Base-by-base conservation (phyloP, 2,888 invertebrate genomes). In the Lacanobia wlatinum region DNA sequence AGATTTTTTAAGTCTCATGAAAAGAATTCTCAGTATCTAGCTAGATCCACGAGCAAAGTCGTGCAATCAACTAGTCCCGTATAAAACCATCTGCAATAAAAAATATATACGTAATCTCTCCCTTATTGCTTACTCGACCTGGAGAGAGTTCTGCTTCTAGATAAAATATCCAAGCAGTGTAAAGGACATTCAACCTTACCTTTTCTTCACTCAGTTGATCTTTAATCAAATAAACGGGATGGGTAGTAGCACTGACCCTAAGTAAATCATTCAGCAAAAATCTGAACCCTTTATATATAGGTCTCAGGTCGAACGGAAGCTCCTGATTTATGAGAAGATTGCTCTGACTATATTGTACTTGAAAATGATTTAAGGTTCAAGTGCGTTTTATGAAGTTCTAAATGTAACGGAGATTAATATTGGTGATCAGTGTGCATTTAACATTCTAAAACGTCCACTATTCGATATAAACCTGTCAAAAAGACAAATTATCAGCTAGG, bases 201-300 rank as follows among this genome's bases (percentile, higher is more conserved):
- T 76, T 81, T 81, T 78, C 82, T 81, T 55, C 63, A 58, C 63
- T 76, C 59, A 67, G 82, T 62, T 78, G 77, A 76, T 81, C 76
- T 81, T 75, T 81, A 67, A 81, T 81, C 68, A 76, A 78, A 78
- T 78, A 81, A 76, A 80, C 50, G 60, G 46, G 62, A 80, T 76
- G 52, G 73, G 28, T 58, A 28, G 23, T 50, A 55, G 23, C 18
- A 50, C 43, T 76, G 76, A 80, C 76, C 76, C n/a, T 65, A 65
- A 76, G 60, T 82, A 78, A 78, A 68, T 78, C 68, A 76, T 76
- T 68, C 68, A 68, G 52, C 58, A 64, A 60, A 81, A 78, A 76
- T 67, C 53, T 66, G 52, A 40, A 81, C 52, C 61, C 50, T 62
- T 81, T 48, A n/a, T n/a, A n/a, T n/a, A n/a, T n/a, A 81, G 60